A percentile compares a stretch with the other conserved stretches of the same genome.
Conservation (phyloP, 2,797 vertebrate species). For the Macroramphosus scolopax region DNA sequence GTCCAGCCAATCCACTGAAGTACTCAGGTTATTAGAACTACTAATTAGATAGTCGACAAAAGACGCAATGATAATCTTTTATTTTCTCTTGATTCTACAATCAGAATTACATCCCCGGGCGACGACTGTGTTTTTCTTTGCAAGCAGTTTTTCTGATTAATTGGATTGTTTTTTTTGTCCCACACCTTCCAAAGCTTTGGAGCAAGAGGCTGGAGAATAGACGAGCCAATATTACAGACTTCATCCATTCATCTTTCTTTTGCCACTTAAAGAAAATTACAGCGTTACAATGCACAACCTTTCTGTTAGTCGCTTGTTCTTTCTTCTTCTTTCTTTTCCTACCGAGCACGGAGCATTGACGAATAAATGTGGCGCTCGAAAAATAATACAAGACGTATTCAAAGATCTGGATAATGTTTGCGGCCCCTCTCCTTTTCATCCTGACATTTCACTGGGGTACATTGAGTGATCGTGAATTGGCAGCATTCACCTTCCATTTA, state of each 20-base stretch:
- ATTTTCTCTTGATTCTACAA: slow-evolving; percentile 50
- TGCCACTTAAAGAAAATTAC: not conserved
- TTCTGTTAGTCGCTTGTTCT: slow-evolving; percentile 16
- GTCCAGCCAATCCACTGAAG: slow-evolving; percentile 66
- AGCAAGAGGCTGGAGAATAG: too few species aligned
- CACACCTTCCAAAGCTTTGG: slow-evolving; percentile 47
- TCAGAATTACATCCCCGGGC: slow-evolving; percentile 33
- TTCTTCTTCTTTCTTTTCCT: slow-evolving; percentile 24
- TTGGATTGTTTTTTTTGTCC: too few species aligned
- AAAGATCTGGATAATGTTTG: too few species aligned
- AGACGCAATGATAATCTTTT: slow-evolving; percentile 50
- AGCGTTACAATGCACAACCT: slow-evolving; percentile 2
- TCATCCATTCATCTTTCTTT: slow-evolving; percentile 16
- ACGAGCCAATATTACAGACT: slow-evolving; percentile 29
- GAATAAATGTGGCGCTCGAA: too few species aligned
- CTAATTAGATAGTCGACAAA: slow-evolving; percentile 65
- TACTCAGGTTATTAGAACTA: slow-evolving; percentile 67
- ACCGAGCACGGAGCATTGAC: too few species aligned
- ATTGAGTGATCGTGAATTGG: slow-evolving; percentile 47
- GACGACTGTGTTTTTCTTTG: slow-evolving; percentile 13
- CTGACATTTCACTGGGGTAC: slow-evolving; percentile 33
- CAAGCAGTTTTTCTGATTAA: slow-evolving; percentile 27
- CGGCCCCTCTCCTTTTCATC: not conserved
- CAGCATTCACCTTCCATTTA: slow-evolving; percentile 47
- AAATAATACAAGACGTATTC: too few species aligned